Base-by-base conservation (phyloP, 1,140 invertebrate species). In the Adelges cooleyi region DNA sequence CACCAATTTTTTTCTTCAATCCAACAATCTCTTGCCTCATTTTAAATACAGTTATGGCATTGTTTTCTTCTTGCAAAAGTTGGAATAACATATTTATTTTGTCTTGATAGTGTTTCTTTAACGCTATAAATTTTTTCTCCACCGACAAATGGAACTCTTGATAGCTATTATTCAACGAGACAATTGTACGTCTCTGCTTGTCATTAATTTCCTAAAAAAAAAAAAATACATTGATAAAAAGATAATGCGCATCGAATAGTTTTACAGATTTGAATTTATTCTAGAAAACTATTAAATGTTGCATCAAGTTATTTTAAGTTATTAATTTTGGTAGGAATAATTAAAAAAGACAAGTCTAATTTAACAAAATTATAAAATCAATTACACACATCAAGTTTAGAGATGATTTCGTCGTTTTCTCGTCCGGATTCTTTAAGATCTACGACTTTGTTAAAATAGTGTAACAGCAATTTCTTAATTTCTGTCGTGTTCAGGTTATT, bases 321-420 rank as follows among this genome's bases (percentile, higher is more conserved):
- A n/a, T n/a, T n/a, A n/a, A n/a, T n/a, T n/a, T n/a, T n/a, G n/a
- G n/a, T n/a, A n/a, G n/a, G n/a, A n/a, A n/a, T n/a, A n/a, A n/a
- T n/a, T n/a, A n/a, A n/a, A n/a, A n/a, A n/a, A n/a, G n/a, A n/a
- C n/a, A n/a, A n/a, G n/a, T n/a, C n/a, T n/a, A n/a, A n/a, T n/a
- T n/a, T n/a, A 33, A 6, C 29, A 33, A 33, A 33, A 11, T 33
- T 33, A n/a, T 33, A 33, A 33, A 33, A 33, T 33, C 11, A 33
- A 15, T n/a, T 20, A 62, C 42, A 29, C 9, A 62, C 56, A 62
- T 62, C 56, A 33, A 62, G 56, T 33, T 62, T 48, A 48, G 56
- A 18, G 27, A 62, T 62, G 20, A 62, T 15, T 29, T 62, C 56
- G 46, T 62, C 56, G 33, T 29, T 62, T 29, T 62, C 56, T 62